phyloP scores from a whole-genome alignment of 1,140 invertebrate species.

The Phocides pigmalion region DNA sequence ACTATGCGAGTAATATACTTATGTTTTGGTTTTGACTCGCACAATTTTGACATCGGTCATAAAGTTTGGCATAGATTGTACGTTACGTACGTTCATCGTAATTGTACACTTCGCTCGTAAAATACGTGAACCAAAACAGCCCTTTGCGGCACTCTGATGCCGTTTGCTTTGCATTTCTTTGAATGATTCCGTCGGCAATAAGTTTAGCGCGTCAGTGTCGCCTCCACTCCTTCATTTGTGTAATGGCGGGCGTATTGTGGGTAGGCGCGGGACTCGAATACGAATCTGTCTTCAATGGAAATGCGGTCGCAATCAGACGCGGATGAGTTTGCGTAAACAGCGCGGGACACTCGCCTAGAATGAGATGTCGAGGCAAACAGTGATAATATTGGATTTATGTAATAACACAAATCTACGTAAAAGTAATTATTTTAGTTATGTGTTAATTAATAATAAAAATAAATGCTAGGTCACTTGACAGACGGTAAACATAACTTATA shows the following conservation, averaged over 20 bases:
- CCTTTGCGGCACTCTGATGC: not conserved
- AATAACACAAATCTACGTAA: too few species aligned
- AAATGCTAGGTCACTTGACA: too few species aligned
- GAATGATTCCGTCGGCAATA: not conserved
- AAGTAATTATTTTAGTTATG: too few species aligned
- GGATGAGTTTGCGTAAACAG: constrained; percentile 27
- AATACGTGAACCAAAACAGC: not conserved
- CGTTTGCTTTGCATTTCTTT: not conserved
- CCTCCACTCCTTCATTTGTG: constrained; percentile 32
- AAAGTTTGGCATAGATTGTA: too few species aligned
- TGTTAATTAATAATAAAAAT: too few species aligned
- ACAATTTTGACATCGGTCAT: too few species aligned
- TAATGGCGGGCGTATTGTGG: constrained; percentile 24
- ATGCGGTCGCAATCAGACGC: constrained; percentile 31
- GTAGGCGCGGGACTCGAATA: constrained; percentile 31
- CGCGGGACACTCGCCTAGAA: not conserved
- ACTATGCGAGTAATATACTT: too few species aligned
- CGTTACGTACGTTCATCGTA: too few species aligned
- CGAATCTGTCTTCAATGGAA: constrained; percentile 38
- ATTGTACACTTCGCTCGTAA: too few species aligned
- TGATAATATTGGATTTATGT: not conserved
- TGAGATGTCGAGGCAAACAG: not conserved
- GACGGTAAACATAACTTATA: too few species aligned
- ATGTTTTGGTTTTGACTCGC: too few species aligned
- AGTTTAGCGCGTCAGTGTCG: not conserved